These are phyloP conservation scores for Cetonia aurata DNA, from an alignment of 2,888 invertebrate species.

Conservation along the genomic window DNA sequence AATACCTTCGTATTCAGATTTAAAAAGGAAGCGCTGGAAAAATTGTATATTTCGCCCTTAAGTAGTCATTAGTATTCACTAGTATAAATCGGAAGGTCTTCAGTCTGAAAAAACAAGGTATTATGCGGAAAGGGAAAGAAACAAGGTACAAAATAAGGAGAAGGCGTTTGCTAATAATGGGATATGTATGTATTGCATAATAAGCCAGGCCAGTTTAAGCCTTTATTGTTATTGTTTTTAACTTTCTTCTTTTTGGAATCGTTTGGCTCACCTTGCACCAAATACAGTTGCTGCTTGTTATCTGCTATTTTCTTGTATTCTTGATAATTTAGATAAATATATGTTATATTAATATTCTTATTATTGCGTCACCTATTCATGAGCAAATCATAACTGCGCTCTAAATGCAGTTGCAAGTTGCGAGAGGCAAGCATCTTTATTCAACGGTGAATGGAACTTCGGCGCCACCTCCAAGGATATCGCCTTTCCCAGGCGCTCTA, in stretches of 20 bases:
- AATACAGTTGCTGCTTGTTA: no score
- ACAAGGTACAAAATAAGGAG: no score
- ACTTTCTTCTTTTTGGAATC: no score
- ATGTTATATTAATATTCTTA: background rate
- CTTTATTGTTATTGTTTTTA: no score
- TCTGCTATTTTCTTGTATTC: no score
- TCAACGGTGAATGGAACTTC: constrained; percentile 1
- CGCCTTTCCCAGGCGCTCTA: constrained; percentile 5
- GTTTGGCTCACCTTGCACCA: no score
- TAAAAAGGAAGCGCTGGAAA: background rate
- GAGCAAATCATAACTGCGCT: constrained; percentile 6
- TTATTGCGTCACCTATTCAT: constrained; percentile 3
- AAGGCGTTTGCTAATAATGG: no score
- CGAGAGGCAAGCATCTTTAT: constrained; percentile 13
- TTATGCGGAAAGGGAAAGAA: background rate
- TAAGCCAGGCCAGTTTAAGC: no score
- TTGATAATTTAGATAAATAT: background rate
- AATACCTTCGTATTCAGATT: background rate
- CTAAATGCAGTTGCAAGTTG: constrained; percentile 24
- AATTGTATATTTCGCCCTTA: background rate
- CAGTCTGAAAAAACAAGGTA: background rate
- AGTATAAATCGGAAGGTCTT: background rate
- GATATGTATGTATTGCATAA: no score
- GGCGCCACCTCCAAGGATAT: background rate
- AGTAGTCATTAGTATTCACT: background rate